A percentile compares a stretch with the other conserved stretches of the same genome.
Evolutionary conservation across 2,797 vertebrate species (phyloP).

Genomic region (Miichthys miiuy): DNA sequence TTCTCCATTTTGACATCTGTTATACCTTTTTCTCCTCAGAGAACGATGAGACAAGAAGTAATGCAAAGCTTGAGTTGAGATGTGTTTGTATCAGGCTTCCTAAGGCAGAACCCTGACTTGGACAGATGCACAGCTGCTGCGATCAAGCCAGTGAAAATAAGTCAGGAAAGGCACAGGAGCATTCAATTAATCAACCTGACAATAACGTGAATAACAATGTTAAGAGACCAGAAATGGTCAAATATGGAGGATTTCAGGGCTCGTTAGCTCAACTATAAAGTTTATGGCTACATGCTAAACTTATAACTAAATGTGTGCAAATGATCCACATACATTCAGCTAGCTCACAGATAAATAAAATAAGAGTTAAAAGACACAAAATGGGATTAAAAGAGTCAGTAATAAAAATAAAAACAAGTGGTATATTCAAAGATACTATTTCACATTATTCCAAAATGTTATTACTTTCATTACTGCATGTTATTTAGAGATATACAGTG

Average conservation of each 20-base stretch:
- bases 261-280: slow-evolving; percentile 2
- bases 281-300: neutral
- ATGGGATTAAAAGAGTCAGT: neutral
- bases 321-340: no score
- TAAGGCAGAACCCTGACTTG: neutral
- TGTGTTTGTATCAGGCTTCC: neutral
- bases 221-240: neutral
- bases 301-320: neutral
- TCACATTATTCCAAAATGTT: no score
- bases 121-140: neutral
- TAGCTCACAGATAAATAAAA: no score
- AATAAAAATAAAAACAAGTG: neutral
- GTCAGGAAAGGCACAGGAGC: neutral
- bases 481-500: no score
- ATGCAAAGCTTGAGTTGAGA: neutral
- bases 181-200: slow-evolving; percentile 1
- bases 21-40: neutral
- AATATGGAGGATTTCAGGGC: neutral
- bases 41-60: neutral
- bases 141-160: neutral
- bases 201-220: slow-evolving; percentile 16
- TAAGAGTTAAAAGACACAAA: no score
- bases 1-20: slow-evolving; percentile 5
- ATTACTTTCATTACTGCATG: no score
- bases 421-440: neutral